Evolutionary conservation across 2,888 invertebrate species (phyloP).

Genomic region (Parascotia fuliginaria): DNA sequence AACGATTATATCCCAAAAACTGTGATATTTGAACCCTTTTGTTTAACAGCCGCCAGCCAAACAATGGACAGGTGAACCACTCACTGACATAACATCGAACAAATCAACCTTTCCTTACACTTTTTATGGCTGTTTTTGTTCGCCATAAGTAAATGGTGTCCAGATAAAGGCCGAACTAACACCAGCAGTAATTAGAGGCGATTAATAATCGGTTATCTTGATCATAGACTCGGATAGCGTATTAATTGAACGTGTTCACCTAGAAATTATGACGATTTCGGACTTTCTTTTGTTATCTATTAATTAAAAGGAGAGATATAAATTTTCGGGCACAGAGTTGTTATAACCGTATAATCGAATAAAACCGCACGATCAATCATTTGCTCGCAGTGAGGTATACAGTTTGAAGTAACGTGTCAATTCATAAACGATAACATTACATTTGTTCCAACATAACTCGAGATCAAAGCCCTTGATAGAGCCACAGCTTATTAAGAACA

Average conservation of each 20-base stretch:
- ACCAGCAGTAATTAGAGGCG: slow-evolving; percentile 85
- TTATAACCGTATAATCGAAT: slow-evolving; percentile 42
- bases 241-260: slow-evolving; percentile 67
- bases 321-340: slow-evolving; percentile 26
- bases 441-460: slow-evolving; percentile 46
- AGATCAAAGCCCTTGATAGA: slow-evolving; percentile 58
- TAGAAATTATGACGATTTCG: slow-evolving; percentile 48
- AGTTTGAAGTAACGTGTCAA: slow-evolving; percentile 65
- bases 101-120: slow-evolving; percentile 79
- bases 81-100: slow-evolving; percentile 61
- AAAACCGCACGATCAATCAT: slow-evolving; percentile 59
- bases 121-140: slow-evolving; percentile 76
- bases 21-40: slow-evolving; percentile 85
- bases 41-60: slow-evolving; percentile 79
- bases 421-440: slow-evolving; percentile 64
- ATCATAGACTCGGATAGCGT: slow-evolving; percentile 70
- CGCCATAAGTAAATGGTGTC: slow-evolving; percentile 77
- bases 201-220: slow-evolving; percentile 85
- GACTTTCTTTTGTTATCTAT: slow-evolving; percentile 43
- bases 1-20: slow-evolving; percentile 78
- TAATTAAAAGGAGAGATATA: slow-evolving; percentile 26
- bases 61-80: slow-evolving; percentile 80
- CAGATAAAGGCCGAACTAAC: slow-evolving; percentile 84
- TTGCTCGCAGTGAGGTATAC: slow-evolving; percentile 51
- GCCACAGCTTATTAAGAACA: not conserved